Evolutionary conservation across 2,888 invertebrate genomes (phyloP).

Genomic region (Tribolium freemani): DNA sequence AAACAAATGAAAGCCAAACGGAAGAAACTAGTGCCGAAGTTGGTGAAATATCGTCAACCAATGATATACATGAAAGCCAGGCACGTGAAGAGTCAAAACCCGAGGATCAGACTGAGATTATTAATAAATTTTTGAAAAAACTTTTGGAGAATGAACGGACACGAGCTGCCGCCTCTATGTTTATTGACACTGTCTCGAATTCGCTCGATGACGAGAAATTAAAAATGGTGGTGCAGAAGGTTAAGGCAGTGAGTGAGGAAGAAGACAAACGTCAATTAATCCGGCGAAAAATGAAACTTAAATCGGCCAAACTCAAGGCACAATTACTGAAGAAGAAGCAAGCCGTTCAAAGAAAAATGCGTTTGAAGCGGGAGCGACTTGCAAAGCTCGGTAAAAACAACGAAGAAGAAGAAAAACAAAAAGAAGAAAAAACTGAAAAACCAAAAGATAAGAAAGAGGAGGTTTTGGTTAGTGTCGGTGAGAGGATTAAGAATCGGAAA

Average conservation of each 20-base stretch:
- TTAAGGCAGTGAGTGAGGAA: slow-evolving; percentile 10
- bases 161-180: slow-evolving; percentile 28
- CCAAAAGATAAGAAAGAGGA: slow-evolving; percentile 13
- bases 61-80: slow-evolving; percentile 33
- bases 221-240: slow-evolving; percentile 35
- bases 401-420: slow-evolving; percentile 49
- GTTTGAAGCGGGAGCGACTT: slow-evolving; percentile 38
- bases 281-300: slow-evolving; percentile 37
- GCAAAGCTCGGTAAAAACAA: slow-evolving; percentile 17
- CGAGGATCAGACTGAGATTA: slow-evolving; percentile 24
- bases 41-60: slow-evolving; percentile 41
- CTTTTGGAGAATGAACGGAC: slow-evolving; percentile 35
- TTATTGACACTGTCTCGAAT: slow-evolving; percentile 41
- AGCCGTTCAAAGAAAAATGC: slow-evolving; percentile 11
- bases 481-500: slow-evolving; percentile 36
- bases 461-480: slow-evolving; percentile 30
- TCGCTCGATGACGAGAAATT: slow-evolving; percentile 37
- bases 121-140: slow-evolving; percentile 38
- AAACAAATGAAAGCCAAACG: background rate
- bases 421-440: slow-evolving; percentile 46
- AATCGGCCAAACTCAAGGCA: slow-evolving; percentile 67
- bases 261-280: background rate
- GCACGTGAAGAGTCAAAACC: slow-evolving; percentile 33
- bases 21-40: slow-evolving; percentile 11
- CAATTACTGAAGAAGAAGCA: slow-evolving; percentile 2